Percentiles rank a stretch among this genome's conserved stretches.
phyloP scores from a whole-genome alignment of 2,113 vertebrate genomes.

The Panurus biarmicus region DNA sequence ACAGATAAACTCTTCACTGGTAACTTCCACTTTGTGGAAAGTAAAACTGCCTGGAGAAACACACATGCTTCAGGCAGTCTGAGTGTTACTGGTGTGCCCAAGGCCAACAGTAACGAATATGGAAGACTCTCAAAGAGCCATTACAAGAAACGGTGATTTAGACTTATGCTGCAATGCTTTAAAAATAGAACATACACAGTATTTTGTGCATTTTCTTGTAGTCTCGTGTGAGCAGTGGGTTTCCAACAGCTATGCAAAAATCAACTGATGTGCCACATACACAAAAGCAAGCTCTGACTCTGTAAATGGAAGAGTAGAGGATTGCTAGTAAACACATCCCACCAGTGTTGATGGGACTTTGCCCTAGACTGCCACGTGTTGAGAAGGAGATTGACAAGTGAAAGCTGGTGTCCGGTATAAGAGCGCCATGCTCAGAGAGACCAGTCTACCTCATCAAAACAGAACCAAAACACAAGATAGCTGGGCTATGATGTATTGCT shows the following conservation, averaged over 20 bases:
- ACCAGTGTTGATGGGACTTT: background rate
- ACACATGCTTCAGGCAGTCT: accelerated
- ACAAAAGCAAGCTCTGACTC: background rate
- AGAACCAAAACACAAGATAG: background rate
- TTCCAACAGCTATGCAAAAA: background rate
- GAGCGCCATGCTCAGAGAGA: background rate
- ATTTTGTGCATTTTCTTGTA: background rate
- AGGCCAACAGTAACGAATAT: background rate
- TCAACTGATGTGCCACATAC: background rate
- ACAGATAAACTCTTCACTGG: background rate
- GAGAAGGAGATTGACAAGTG: background rate
- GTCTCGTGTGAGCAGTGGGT: background rate
- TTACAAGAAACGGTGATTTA: background rate
- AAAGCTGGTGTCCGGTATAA: background rate
- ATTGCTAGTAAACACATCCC: background rate
- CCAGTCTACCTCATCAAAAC: background rate
- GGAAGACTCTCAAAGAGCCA: background rate
- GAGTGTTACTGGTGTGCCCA: background rate
- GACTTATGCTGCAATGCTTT: background rate
- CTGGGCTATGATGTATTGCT: background rate
- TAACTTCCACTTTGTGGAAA: background rate
- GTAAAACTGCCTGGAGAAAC: background rate
- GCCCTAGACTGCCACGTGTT: background rate
- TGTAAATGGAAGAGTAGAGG: background rate
- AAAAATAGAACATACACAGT: background rate